Base-by-base conservation (phyloP, 1,140 invertebrate species). In the Dinoponera quadriceps region DNA sequence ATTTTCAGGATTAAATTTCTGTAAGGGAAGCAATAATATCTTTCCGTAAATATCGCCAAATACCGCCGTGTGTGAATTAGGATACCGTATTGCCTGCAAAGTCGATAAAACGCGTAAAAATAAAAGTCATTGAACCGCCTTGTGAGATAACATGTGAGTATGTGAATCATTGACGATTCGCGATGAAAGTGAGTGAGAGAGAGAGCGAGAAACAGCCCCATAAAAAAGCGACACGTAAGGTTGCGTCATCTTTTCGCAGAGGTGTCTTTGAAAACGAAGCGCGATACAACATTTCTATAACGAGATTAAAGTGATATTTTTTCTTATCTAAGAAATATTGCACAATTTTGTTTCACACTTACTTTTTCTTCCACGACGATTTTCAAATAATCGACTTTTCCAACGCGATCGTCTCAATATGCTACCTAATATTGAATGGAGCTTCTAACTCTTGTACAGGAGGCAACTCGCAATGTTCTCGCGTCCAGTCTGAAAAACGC, bases 41-140 rank as follows among this genome's bases (percentile, higher is more conserved):
- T n/a, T 86, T 38, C 73, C 57, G 44, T 33, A 88, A 90, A 89
- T 54, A 86, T 65, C 84, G 90, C 89, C 92, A 91, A 92, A 92
- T 91, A n/a, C n/a, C n/a, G n/a, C 92, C 87, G 90, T 93, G 91
- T 93, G 89, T 92, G 85, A 73, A 83, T 92, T 92, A 92, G n/a
- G 89, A 92, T 93, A 93, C 9, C 51, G 16, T 22, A 14, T 5
- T 16, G 22, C 38, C 69, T 55, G 22, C 54, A 51, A 59, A 82
- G 60, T 90, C 86, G 75, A 83, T 83, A 66, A 82, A 82, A 66
- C 7, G 29, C 11, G 63, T 66, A 69, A 83, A 90, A 73, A 59
- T 57, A 18, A 16, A n/a, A 68, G 20, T n/a, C 51, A 63, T 57
- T 38, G 27, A 57, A n/a, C 25, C 9, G 14, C 22, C n/a, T n/a